These are phyloP conservation scores for Borostomias antarcticus DNA, from an alignment of 2,797 vertebrate species.

Conservation along the genomic window DNA sequence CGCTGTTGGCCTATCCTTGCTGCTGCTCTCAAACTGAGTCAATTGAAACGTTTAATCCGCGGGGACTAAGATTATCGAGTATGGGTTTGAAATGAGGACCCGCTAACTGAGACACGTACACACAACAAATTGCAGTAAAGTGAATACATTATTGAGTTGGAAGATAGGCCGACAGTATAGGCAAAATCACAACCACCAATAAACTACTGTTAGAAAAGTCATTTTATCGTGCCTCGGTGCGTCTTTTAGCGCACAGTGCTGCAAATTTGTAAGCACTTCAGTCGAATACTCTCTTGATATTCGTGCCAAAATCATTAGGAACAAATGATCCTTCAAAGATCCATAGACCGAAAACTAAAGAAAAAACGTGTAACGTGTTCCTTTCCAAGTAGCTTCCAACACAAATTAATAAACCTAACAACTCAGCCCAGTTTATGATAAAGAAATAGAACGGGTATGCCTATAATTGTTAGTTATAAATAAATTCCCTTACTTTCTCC, in stretches of 20 bases:
- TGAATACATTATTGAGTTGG: neutral
- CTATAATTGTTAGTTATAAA: neutral
- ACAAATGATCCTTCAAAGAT: no score
- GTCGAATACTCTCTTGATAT: neutral
- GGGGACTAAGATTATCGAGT: constrained; percentile 61
- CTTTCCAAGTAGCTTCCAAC: no score
- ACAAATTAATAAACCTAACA: neutral
- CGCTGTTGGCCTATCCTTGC: neutral
- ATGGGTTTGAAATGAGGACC: constrained; percentile 52
- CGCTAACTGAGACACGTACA: neutral
- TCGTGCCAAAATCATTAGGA: no score
- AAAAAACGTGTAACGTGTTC: no score
- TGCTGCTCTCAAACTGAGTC: constrained; percentile 33
- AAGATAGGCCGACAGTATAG: neutral
- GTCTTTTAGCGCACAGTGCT: neutral
- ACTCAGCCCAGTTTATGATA: neutral
- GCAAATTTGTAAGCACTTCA: neutral
- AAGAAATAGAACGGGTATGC: neutral
- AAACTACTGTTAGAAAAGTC: neutral
- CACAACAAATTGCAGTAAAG: neutral
- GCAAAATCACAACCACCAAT: neutral
- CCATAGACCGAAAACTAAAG: no score
- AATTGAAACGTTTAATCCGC: constrained; percentile 60
- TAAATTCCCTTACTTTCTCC: constrained; percentile 84
- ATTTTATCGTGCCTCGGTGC: neutral